Base-by-base conservation (phyloP, 1,140 invertebrate genomes). In the Saccostrea cuccullata region DNA sequence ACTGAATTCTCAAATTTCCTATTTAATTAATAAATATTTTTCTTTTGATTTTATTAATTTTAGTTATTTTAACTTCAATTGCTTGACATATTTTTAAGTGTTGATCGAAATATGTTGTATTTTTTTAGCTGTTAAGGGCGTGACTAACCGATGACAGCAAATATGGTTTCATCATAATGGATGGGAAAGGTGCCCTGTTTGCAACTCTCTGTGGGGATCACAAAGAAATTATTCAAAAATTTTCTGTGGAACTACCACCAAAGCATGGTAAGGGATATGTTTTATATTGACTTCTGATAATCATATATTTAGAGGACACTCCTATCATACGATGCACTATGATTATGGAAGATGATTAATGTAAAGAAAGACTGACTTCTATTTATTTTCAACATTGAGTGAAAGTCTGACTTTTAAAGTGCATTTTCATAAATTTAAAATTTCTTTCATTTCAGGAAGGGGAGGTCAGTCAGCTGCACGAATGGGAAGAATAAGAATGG, bases 101-200 rank as follows among this genome's bases (percentile, higher is more conserved):
- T 82, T 47, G 4, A n/a, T n/a, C n/a, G n/a, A 36, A 15, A 6
- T 47, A 36, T 11, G 13, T 30, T 47, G 12, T 47, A 84, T 64
- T 60, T 85, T 85, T 64, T 12, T 56, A 85, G 84, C 23, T 85
- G 84, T 85, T 85, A 85, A 85, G 84, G 84, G 84, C 84, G 13
- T 85, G 84, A 85, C 84, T 85, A 85, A 64, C 84, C 56, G 84
- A 85, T 13, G 84, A 85, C 84, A 85, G 20, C 17, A 85, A 85
- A 47, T 85, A 60, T 85, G 84, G 84, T 20, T 85, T 85, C 17
- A 85, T 85, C 58, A 64, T 85, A 26, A 85, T 85, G 23, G 84
- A 85, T 17, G 84, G 84, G 17, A 85, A 85, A 64, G 84, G 84
- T 0, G 84, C 84, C 2, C 26, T 85, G 26, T 85, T 85, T 64